phyloP scores from a whole-genome alignment of 1,140 invertebrate genomes.

The Nylanderia fulva region DNA sequence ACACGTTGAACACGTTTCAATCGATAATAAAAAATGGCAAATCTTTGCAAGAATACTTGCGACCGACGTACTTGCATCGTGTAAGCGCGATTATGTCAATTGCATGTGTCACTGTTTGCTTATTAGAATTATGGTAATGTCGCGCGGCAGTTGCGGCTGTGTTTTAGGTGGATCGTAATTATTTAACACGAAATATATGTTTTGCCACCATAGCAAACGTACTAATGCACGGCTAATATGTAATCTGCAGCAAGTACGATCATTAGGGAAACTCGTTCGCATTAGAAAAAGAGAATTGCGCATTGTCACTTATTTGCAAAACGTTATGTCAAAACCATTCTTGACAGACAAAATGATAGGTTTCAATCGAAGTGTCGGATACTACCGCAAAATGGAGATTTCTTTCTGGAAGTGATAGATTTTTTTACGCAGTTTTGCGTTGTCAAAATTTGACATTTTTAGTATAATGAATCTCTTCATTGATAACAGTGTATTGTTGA shows the following conservation, averaged over 20 bases:
- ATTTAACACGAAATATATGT: constrained; percentile 73
- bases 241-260: constrained; percentile 69
- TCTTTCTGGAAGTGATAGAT: constrained; percentile 12
- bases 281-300: constrained; percentile 5
- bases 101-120: constrained; percentile 70
- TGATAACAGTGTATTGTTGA: constrained; percentile 7
- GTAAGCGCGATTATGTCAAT: constrained; percentile 67
- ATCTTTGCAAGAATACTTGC: constrained; percentile 24
- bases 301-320: constrained; percentile 2
- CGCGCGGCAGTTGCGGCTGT: constrained; percentile 66
- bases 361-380: constrained; percentile 3
- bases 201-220: constrained; percentile 66
- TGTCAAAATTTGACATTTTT: constrained; percentile 25
- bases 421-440: background rate
- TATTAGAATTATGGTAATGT: constrained; percentile 75
- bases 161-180: constrained; percentile 65
- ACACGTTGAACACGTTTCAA: background rate
- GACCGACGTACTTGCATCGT: constrained; percentile 21
- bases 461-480: background rate
- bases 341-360: constrained; percentile 27
- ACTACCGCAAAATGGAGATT: constrained; percentile 29
- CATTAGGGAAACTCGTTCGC: constrained; percentile 65
- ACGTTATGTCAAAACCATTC: constrained; percentile 7
- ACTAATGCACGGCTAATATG: constrained; percentile 70
- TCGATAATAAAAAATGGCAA: background rate